Percentiles rank a stretch among this genome's conserved stretches.
These are phyloP conservation scores for Tonatia bakeri DNA, from an alignment of 2,113 vertebrate genomes.

Conservation along the genomic window DNA sequence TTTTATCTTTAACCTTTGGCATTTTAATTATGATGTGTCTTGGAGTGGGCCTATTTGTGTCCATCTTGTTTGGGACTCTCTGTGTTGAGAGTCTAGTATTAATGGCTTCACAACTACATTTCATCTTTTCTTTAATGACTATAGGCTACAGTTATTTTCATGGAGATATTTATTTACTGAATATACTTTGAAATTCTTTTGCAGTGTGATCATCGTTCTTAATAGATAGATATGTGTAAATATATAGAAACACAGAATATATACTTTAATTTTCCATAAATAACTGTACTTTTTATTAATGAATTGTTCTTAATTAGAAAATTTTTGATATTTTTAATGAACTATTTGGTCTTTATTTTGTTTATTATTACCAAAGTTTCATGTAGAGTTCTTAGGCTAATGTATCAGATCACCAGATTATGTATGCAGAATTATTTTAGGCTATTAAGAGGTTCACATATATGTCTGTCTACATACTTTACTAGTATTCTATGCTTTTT, in stretches of 20 bases:
- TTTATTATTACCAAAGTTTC: constrained; percentile 19
- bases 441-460: neutral
- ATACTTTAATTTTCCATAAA: neutral
- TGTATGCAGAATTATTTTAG: neutral
- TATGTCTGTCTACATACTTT: neutral
- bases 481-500: neutral
- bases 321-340: neutral
- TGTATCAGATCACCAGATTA: neutral
- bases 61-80: no score
- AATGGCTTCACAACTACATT: neutral
- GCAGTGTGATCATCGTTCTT: neutral
- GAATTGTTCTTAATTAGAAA: constrained; percentile 3
- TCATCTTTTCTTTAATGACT: neutral
- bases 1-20: no score
- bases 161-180: neutral
- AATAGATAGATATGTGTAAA: neutral
- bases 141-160: neutral
- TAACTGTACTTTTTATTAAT: neutral
- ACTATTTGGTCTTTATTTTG: neutral
- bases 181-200: neutral
- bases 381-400: neutral
- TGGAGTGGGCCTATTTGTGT: no score
- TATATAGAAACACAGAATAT: neutral
- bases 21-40: no score
- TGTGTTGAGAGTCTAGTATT: neutral